These are phyloP conservation scores for Pocillopora verrucosa DNA, from an alignment of 64 coral and sea anemone species.

Conservation along the genomic window DNA sequence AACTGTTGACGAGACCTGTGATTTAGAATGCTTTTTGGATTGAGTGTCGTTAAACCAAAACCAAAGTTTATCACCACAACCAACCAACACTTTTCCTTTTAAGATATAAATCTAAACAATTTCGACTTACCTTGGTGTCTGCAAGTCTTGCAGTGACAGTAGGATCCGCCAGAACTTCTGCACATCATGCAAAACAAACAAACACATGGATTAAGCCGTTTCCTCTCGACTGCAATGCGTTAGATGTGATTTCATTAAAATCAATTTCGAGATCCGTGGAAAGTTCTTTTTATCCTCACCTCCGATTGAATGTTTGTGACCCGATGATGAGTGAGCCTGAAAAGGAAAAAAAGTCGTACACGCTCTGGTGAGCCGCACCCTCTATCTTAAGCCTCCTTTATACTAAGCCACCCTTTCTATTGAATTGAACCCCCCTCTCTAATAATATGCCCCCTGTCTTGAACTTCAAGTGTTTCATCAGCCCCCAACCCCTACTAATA, in stretches of 20 bases:
- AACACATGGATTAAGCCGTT: background rate
- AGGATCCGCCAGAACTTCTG: conserved; percentile 94
- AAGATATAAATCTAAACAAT: background rate
- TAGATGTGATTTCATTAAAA: background rate
- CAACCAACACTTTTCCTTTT: too few species aligned
- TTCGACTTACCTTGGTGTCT: conserved; percentile 82
- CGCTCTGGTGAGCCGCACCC: background rate
- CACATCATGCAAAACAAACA: background rate
- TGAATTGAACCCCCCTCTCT: too few species aligned
- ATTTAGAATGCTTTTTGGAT: too few species aligned
- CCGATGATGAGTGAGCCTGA: conserved; percentile 96
- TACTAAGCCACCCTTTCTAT: too few species aligned
- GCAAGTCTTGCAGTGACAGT: conserved; percentile 81
- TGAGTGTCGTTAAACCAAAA: too few species aligned
- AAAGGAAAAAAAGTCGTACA: background rate
- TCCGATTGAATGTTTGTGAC: conserved; percentile 98
- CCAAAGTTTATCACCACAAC: too few species aligned
- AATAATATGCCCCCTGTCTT: too few species aligned
- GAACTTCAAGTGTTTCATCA: too few species aligned
- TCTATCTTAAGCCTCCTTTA: too few species aligned
- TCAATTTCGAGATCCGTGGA: background rate
- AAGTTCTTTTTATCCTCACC: conserved; percentile 27
- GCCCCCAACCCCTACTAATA: too few species aligned
- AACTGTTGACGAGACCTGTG: too few species aligned
- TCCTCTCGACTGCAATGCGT: too few species aligned